phyloP scores from a whole-genome alignment of 2,888 invertebrate genomes.

The Gandaritis pyraliata region DNA sequence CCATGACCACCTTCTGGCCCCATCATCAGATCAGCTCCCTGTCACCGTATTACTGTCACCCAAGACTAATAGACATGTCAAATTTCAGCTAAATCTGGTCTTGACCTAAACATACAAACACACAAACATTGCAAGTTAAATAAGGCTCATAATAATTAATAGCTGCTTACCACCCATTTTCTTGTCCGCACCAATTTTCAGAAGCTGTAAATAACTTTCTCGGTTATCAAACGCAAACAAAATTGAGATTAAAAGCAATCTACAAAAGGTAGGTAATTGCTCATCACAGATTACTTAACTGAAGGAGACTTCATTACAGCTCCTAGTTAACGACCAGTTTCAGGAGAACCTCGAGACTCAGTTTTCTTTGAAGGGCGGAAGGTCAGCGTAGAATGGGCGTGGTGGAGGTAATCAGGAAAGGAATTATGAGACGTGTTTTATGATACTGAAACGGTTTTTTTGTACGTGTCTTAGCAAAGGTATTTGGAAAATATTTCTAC shows the following conservation, averaged over 20 bases:
- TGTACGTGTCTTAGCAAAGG: neutral
- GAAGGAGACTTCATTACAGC: slow-evolving; percentile 53
- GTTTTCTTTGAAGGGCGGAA: slow-evolving; percentile 23
- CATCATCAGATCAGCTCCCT: too few species aligned
- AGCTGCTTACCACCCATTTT: neutral
- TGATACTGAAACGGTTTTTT: slow-evolving; percentile 35
- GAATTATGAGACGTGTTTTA: slow-evolving; percentile 52
- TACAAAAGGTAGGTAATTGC: slow-evolving; percentile 45
- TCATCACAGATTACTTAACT: slow-evolving; percentile 41
- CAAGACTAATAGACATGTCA: too few species aligned
- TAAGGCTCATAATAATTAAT: too few species aligned
- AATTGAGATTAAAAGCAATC: slow-evolving; percentile 40
- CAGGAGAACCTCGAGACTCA: slow-evolving; percentile 34
- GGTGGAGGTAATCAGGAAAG: slow-evolving; percentile 49
- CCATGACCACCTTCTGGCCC: too few species aligned
- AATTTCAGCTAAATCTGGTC: too few species aligned
- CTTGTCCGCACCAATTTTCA: neutral
- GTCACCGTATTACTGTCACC: too few species aligned
- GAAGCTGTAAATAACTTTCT: slow-evolving; percentile 21
- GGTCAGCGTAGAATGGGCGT: slow-evolving; percentile 41
- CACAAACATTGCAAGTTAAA: too few species aligned
- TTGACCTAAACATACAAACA: too few species aligned
- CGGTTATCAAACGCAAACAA: slow-evolving; percentile 31
- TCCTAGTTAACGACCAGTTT: slow-evolving; percentile 44
- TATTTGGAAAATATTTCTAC: neutral